Percentiles rank a stretch among this genome's conserved stretches.
These are phyloP conservation scores for Lepetodrilus schrolli DNA, from an alignment of 2,888 invertebrate species.

Conservation along the genomic window DNA sequence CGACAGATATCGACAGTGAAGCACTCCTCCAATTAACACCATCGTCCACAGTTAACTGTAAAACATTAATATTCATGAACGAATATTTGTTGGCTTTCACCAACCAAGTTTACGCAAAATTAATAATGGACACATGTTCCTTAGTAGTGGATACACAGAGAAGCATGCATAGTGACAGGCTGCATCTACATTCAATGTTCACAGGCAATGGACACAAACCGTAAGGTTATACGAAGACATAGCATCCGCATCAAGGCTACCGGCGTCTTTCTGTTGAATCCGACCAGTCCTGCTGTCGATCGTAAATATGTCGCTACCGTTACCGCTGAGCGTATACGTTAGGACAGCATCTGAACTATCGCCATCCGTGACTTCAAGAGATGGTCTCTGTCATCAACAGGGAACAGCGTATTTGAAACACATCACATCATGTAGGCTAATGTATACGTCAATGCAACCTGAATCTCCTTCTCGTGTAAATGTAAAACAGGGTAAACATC, in stretches of 20 bases:
- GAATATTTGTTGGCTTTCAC: too few relatives aligned
- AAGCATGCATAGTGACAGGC: too few relatives aligned
- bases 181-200: too few relatives aligned
- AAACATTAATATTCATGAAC: background rate
- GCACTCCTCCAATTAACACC: background rate
- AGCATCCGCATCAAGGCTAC: background rate
- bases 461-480: too few relatives aligned
- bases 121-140: too few relatives aligned
- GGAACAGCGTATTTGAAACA: too few relatives aligned
- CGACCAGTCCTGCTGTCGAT: background rate
- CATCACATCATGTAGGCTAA: too few relatives aligned
- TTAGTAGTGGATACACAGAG: too few relatives aligned
- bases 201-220: too few relatives aligned
- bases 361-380: background rate
- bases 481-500: too few relatives aligned
- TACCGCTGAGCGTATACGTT: background rate
- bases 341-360: background rate
- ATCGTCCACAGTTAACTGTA: conserved; percentile 9
- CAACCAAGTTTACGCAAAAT: too few relatives aligned
- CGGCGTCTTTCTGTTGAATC: background rate
- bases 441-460: too few relatives aligned
- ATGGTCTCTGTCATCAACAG: background rate
- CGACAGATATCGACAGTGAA: background rate
- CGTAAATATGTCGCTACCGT: background rate
- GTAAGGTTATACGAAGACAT: background rate